Evolutionary conservation across 2,888 invertebrate genomes (phyloP).

Genomic region (Lasioglossum leucozonium): DNA sequence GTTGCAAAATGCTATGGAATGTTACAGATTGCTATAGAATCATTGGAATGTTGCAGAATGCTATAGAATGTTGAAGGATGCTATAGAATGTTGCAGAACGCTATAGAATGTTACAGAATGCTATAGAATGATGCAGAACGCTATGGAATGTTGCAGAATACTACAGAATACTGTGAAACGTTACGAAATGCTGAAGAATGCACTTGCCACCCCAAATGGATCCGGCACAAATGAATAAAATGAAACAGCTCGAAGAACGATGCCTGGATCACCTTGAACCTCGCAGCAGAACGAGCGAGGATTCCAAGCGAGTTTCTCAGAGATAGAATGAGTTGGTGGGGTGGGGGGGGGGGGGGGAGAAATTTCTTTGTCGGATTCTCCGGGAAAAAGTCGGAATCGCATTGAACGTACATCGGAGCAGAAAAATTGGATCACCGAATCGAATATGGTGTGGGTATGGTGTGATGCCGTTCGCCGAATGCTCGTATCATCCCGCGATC

Average conservation of each 20-base stretch:
- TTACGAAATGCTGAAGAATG: not conserved
- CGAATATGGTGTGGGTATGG: not conserved
- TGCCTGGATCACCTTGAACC: not conserved
- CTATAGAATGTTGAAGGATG: not conserved
- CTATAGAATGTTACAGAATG: not conserved
- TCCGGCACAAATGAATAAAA: not conserved
- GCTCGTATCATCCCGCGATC: constrained; percentile 14
- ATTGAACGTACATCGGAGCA: not conserved
- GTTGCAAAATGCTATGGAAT: not conserved
- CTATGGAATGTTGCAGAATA: too few species aligned
- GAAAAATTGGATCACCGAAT: constrained; percentile 6
- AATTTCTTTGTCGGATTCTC: not conserved
- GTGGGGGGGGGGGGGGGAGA: not conserved
- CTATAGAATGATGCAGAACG: not conserved
- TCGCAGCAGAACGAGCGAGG: not conserved
- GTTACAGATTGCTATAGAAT: not conserved
- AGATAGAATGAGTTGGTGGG: not conserved
- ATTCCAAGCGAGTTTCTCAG: not conserved
- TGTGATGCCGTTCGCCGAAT: not conserved
- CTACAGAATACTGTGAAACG: not conserved
- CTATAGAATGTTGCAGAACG: not conserved
- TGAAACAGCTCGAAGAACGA: not conserved
- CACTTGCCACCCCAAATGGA: not conserved
- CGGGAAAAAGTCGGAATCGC: not conserved
- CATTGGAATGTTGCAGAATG: too few species aligned